phyloP scores from a whole-genome alignment of 2,888 invertebrate species.

The Mallateleia sp. region DNA sequence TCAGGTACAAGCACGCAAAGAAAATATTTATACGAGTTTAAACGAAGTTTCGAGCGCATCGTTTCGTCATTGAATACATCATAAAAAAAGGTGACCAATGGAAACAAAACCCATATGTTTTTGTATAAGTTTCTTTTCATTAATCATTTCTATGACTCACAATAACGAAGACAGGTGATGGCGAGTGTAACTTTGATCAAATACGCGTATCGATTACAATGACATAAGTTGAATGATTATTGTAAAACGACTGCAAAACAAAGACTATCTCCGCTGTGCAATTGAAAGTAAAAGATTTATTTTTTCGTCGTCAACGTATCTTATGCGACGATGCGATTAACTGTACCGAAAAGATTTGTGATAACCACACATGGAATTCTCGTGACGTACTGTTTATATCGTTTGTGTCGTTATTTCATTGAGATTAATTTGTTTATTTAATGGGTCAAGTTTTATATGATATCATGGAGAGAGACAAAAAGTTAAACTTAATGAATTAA shows the following conservation, averaged over 20 bases:
- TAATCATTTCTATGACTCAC: slow-evolving; percentile 47
- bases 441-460: neutral
- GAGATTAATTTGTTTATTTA: neutral
- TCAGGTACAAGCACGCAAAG: neutral
- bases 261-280: slow-evolving; percentile 5
- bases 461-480: no score
- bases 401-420: neutral
- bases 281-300: slow-evolving; percentile 13
- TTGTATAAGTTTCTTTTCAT: slow-evolving; percentile 20
- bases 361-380: neutral
- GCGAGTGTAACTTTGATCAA: slow-evolving; percentile 28
- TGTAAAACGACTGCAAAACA: slow-evolving; percentile 26
- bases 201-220: slow-evolving; percentile 44
- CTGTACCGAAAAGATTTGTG: slow-evolving; percentile 12
- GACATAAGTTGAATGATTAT: slow-evolving; percentile 32
- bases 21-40: neutral
- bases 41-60: neutral
- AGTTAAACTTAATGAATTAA: no score
- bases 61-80: neutral
- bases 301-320: slow-evolving; percentile 24
- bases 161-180: slow-evolving; percentile 31
- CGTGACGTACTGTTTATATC: neutral
- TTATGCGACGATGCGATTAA: slow-evolving; percentile 17
- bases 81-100: no score
- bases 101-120: neutral